Conservation (phyloP, 2,888 invertebrate genomes). For the Theretra japonica region DNA sequence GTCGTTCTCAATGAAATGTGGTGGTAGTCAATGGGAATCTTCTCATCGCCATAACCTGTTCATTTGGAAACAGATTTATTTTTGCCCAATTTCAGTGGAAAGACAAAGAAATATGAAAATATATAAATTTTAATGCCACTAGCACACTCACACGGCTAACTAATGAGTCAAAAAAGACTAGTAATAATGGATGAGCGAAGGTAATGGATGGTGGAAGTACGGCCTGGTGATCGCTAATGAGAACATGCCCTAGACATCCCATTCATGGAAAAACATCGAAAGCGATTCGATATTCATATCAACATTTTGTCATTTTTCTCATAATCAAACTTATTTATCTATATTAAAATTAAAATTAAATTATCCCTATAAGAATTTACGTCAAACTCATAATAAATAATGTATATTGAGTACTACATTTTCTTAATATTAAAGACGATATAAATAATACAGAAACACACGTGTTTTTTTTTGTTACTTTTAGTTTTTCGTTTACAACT, state of each 20-base stretch:
- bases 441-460: no score
- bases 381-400: no score
- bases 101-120: constrained; percentile 64
- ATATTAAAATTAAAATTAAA: no score
- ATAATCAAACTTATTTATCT: neutral
- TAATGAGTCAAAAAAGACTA: constrained; percentile 78
- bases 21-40: neutral
- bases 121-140: constrained; percentile 60
- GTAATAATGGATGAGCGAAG: constrained; percentile 57
- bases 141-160: constrained; percentile 71
- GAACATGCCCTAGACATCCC: constrained; percentile 62
- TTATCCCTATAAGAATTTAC: no score
- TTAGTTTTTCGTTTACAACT: no score
- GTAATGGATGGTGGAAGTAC: constrained; percentile 50
- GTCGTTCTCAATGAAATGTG: neutral
- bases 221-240: constrained; percentile 42
- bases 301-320: constrained; percentile 40
- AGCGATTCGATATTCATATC: constrained; percentile 47
- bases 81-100: constrained; percentile 58
- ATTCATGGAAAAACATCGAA: constrained; percentile 50
- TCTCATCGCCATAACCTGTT: neutral
- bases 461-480: no score
- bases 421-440: no score
- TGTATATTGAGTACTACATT: no score
- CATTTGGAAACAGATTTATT: constrained; percentile 26